These are phyloP conservation scores for Apogon hyalosoma DNA, from an alignment of 2,797 vertebrate species.

Conservation along the genomic window DNA sequence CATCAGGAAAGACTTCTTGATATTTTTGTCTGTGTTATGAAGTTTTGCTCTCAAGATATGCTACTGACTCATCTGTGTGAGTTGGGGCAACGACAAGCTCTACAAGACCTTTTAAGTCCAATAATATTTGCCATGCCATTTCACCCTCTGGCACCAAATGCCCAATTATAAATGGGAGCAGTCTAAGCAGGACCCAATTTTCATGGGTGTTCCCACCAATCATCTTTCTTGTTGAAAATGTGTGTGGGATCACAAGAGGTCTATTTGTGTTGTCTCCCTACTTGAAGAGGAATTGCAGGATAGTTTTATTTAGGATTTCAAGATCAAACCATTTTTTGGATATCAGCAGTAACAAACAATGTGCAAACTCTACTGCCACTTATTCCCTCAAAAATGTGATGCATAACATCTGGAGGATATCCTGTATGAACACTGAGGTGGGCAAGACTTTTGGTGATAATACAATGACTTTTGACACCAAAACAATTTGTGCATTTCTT, in stretches of 20 bases:
- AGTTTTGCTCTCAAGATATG: slow-evolving; percentile 18
- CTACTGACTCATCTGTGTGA: slow-evolving; percentile 36
- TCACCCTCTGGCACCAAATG: slow-evolving; percentile 42
- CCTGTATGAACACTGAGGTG: slow-evolving; percentile 54
- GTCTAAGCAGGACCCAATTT: slow-evolving; percentile 34
- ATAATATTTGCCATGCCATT: slow-evolving; percentile 48
- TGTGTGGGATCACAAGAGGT: slow-evolving; percentile 26
- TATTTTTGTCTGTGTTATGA: slow-evolving; percentile 15
- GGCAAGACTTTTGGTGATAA: slow-evolving; percentile 35
- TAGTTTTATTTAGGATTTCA: slow-evolving; percentile 37
- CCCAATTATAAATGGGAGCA: slow-evolving; percentile 47
- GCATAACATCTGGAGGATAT: slow-evolving; percentile 47
- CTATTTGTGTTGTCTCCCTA: slow-evolving; percentile 45
- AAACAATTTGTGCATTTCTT: slow-evolving; percentile 46
- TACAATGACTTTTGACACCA: slow-evolving; percentile 37
- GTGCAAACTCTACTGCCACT: slow-evolving; percentile 49
- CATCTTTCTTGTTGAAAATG: slow-evolving; percentile 23
- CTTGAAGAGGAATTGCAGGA: too few species aligned
- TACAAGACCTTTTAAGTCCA: slow-evolving; percentile 55
- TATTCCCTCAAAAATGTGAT: too few species aligned
- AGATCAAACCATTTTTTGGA: slow-evolving; percentile 47
- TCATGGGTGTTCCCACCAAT: slow-evolving; percentile 29
- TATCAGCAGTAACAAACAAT: slow-evolving; percentile 37
- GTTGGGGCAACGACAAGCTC: slow-evolving; percentile 50
- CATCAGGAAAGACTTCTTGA: slow-evolving; percentile 12